A percentile compares a stretch with the other conserved stretches of the same genome.
These are phyloP conservation scores for Amazona ochrocephala DNA, from an alignment of 2,797 vertebrate species.

Conservation along the genomic window DNA sequence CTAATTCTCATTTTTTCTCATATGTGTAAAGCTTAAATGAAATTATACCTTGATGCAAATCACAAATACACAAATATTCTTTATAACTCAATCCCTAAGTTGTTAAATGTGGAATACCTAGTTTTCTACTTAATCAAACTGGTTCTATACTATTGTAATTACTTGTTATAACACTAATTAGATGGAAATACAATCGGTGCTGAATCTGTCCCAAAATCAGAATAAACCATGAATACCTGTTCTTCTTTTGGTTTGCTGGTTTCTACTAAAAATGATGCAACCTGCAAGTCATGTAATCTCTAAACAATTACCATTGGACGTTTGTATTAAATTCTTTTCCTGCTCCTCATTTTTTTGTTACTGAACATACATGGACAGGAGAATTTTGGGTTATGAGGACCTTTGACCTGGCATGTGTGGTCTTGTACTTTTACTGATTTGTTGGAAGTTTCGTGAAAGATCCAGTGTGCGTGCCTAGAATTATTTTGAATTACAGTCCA, in stretches of 20 bases:
- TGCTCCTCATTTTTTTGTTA: neutral
- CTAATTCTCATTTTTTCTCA: neutral
- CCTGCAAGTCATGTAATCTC: neutral
- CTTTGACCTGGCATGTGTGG: neutral
- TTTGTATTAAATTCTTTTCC: neutral
- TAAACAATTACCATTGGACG: neutral
- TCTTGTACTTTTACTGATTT: neutral
- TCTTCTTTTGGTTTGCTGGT: neutral
- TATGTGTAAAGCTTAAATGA: neutral
- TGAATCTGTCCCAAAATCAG: neutral
- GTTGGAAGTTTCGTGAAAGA: neutral
- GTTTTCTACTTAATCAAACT: neutral
- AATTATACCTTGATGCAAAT: neutral
- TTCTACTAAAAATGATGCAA: neutral
- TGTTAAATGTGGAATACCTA: neutral
- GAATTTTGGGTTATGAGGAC: neutral
- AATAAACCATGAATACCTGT: neutral
- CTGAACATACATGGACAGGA: neutral
- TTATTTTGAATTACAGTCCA: neutral
- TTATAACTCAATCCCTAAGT: neutral
- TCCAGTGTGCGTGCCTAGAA: neutral
- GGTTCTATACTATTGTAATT: neutral
- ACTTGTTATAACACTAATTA: neutral
- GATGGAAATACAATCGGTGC: fast-evolving
- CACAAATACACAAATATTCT: neutral